phyloP scores from a whole-genome alignment of 2,113 vertebrate species.

The Syngnathus floridae region DNA sequence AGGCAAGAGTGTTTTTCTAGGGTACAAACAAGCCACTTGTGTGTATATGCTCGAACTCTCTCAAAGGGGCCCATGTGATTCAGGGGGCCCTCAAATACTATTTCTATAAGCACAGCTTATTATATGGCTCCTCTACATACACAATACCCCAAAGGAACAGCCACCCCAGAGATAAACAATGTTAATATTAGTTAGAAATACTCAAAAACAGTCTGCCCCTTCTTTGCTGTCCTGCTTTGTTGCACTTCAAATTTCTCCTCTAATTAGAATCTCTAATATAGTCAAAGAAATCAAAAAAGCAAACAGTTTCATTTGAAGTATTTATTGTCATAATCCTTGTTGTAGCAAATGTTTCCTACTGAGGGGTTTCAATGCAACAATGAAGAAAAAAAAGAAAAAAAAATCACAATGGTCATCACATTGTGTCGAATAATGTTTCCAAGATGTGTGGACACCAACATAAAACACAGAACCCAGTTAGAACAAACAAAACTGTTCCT shows the following conservation, averaged over 20 bases:
- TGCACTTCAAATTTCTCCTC: not conserved
- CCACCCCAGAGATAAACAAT: not conserved
- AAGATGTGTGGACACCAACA: conserved; percentile 22
- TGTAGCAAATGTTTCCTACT: conserved; percentile 20
- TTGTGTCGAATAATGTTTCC: not conserved
- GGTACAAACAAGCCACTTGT: not conserved
- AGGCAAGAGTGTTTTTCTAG: not conserved
- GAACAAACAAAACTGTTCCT: conserved; percentile 6
- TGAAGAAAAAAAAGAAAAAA: conserved; percentile 26
- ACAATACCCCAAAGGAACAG: conserved; percentile 12
- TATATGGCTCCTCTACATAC: conserved; percentile 4
- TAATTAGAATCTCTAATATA: not conserved
- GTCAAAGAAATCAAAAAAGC: not conserved
- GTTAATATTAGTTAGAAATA: not conserved
- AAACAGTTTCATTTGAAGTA: conserved; percentile 3
- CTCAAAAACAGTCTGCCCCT: not conserved
- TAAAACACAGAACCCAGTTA: conserved; percentile 11
- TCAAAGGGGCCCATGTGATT: conserved; percentile 26
- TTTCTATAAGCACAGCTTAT: conserved; percentile 31
- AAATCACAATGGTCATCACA: conserved; percentile 19
- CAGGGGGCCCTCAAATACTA: conserved; percentile 20
- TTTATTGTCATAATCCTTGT: conserved; percentile 41
- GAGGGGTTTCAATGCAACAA: conserved; percentile 12
- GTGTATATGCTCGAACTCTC: conserved; percentile 7
- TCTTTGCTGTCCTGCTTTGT: not conserved